Percentiles rank a stretch among this genome's conserved stretches.
Conservation (phyloP, 2,888 invertebrate species). For the Lithophane ornitopus region DNA sequence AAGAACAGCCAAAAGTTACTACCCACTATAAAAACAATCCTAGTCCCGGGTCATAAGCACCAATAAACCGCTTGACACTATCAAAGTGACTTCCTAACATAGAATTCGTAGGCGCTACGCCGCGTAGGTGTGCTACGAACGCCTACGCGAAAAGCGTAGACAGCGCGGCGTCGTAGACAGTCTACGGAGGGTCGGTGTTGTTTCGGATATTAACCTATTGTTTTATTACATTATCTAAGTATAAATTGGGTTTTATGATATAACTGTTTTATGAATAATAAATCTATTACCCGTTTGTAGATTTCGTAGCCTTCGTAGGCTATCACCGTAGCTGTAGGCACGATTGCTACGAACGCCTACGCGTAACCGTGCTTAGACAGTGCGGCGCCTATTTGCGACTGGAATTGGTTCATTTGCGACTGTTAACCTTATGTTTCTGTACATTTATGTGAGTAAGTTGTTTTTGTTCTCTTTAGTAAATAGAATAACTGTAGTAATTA, state of each 20-base stretch:
- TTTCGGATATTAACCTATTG: background rate
- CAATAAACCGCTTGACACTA: slow-evolving; percentile 35
- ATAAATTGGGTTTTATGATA: background rate
- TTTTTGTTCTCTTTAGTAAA: background rate
- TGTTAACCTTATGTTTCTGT: slow-evolving; percentile 12
- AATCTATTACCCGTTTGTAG: background rate
- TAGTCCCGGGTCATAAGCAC: slow-evolving; percentile 11
- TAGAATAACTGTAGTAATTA: too few relatives aligned
- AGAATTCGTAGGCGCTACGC: slow-evolving; percentile 53
- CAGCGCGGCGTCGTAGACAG: slow-evolving; percentile 38
- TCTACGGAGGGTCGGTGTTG: background rate
- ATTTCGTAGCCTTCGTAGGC: slow-evolving; percentile 12
- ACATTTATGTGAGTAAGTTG: slow-evolving; percentile 4
- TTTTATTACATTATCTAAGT: background rate
- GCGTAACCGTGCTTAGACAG: slow-evolving; percentile 25
- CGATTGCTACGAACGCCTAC: slow-evolving; percentile 12
- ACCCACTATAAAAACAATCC: slow-evolving; percentile 27
- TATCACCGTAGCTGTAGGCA: slow-evolving; percentile 31
- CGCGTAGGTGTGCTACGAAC: slow-evolving; percentile 58
- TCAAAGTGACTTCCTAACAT: slow-evolving; percentile 27
- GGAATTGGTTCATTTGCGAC: slow-evolving; percentile 25
- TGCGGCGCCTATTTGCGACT: slow-evolving; percentile 23
- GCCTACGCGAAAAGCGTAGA: slow-evolving; percentile 57
- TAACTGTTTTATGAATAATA: background rate
- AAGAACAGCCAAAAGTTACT: background rate